Evolutionary conservation across 2,113 vertebrate genomes (phyloP), one percentile per base, ranked within the genome.

Genomic region (Haplochromis vanheusdeni): DNA sequence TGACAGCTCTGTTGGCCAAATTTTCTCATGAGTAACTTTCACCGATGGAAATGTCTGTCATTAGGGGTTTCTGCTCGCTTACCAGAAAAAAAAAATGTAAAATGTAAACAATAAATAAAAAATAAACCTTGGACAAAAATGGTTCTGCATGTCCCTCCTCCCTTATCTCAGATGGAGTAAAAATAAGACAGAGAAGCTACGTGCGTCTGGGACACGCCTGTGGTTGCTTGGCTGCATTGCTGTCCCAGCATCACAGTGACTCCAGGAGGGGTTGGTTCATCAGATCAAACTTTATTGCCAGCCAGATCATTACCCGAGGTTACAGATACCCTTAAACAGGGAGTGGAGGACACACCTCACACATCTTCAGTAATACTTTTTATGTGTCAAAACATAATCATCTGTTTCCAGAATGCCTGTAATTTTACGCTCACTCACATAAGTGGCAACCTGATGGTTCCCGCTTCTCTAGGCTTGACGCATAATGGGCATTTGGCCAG

Each of bases 401-500:
- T 47, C 6, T 75, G 70, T 19, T 75, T 75, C 42, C 42, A 49
- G 16, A 49, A 31, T 49, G 42, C 42, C 9, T 31, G 16, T 31
- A 49, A 75, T 75, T 75, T 49, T 31, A 75, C 17, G 23, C 42
- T 19, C 23, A 75, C 16, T 75, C 42, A 28, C 8, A 31, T 75
- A 75, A 49, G 42, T 28, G 14, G 70, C 42, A 87, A 9, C 75
- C 58, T 65, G 47, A 87, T 85, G 68, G 23, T 47, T 26, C 51
- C 60, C 9, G 33, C 68, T 87, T 84, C 35, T 14, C 9, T 35
- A 90, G 86, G 81, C 75, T 68, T 81, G 84, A 92, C 11, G 16
- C 81, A 82, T 84, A 89, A 86, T 56, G 55, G 86, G 84, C 88
- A 87, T 40, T 84, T 86, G 84, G 40, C 87, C 86, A 87, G 75